Percentiles rank a stretch among this genome's conserved stretches.
Evolutionary conservation across 2,888 invertebrate genomes (phyloP).

Genomic region (Deilephila elpenor): DNA sequence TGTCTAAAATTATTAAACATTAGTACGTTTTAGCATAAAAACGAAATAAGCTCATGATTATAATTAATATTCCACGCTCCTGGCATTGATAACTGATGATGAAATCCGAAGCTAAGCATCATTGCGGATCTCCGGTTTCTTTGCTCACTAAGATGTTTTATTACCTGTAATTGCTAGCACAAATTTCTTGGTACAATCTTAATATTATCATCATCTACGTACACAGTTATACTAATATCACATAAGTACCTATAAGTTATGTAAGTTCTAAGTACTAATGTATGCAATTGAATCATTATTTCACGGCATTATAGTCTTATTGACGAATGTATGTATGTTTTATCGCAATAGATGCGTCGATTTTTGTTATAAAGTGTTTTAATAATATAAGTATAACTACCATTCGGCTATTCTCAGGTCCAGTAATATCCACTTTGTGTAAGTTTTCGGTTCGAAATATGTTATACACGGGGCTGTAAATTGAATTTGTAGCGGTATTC

Average conservation of each 20-base stretch:
- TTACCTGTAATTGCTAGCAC: conserved; percentile 17
- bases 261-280: not conserved
- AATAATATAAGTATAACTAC: too few species aligned
- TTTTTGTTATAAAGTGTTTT: too few species aligned
- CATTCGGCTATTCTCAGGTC: too few species aligned
- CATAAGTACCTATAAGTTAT: not conserved
- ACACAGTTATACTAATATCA: not conserved
- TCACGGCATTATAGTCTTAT: too few species aligned
- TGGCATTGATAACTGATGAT: conserved; percentile 44
- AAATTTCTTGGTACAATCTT: conserved; percentile 11
- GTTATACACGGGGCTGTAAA: too few species aligned
- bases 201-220: conserved; percentile 22
- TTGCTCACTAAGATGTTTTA: conserved; percentile 17
- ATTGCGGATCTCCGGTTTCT: conserved; percentile 30
- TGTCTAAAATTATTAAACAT: too few species aligned
- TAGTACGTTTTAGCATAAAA: not conserved
- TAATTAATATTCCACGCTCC: conserved; percentile 33
- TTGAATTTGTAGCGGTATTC: too few species aligned
- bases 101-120: conserved; percentile 33
- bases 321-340: too few species aligned
- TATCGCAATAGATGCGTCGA: too few species aligned
- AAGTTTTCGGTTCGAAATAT: too few species aligned
- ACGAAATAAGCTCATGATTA: not conserved
- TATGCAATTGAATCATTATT: not conserved
- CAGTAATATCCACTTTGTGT: too few species aligned